Conservation (phyloP, 23 tunicate species). For the Corella eumyota region DNA sequence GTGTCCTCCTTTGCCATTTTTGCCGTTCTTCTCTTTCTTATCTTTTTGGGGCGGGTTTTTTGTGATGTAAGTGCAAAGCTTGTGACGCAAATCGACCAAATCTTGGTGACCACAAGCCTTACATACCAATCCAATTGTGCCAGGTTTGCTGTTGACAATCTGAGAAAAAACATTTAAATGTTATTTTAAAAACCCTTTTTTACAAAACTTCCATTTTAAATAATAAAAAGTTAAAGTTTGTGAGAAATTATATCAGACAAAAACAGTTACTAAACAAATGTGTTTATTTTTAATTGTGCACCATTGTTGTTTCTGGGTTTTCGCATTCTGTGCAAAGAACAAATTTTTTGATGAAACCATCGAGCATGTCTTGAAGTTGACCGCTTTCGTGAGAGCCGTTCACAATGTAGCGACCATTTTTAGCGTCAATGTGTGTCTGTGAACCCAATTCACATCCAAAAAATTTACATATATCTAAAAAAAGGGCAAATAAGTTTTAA, state of each 20-base stretch:
- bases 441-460: constrained; percentile 98
- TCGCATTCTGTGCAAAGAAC: constrained; percentile 93
- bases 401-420: constrained; percentile 90
- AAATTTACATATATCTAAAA: constrained; percentile 87
- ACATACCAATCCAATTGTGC: constrained; percentile 72
- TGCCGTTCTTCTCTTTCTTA: constrained; percentile 57
- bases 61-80: constrained; percentile 89
- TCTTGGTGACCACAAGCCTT: constrained; percentile 97
- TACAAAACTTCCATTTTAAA: too few species aligned
- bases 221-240: constrained; percentile 11
- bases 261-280: constrained; percentile 9
- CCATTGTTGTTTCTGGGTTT: constrained; percentile 96
- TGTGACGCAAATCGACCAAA: constrained; percentile 82
- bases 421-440: constrained; percentile 90
- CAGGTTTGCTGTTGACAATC: constrained; percentile 83
- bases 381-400: constrained; percentile 93
- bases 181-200: not conserved
- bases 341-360: constrained; percentile 78
- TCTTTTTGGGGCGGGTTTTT: constrained; percentile 89
- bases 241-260: not conserved
- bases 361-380: constrained; percentile 88
- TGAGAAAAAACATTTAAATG: not conserved
- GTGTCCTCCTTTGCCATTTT: constrained; percentile 7
- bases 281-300: constrained; percentile 67
- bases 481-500: too few species aligned